A percentile compares a stretch with the other conserved stretches of the same genome.
These are phyloP conservation scores for Solenopsis fugax DNA, from an alignment of 1,140 invertebrate species.

Conservation along the genomic window DNA sequence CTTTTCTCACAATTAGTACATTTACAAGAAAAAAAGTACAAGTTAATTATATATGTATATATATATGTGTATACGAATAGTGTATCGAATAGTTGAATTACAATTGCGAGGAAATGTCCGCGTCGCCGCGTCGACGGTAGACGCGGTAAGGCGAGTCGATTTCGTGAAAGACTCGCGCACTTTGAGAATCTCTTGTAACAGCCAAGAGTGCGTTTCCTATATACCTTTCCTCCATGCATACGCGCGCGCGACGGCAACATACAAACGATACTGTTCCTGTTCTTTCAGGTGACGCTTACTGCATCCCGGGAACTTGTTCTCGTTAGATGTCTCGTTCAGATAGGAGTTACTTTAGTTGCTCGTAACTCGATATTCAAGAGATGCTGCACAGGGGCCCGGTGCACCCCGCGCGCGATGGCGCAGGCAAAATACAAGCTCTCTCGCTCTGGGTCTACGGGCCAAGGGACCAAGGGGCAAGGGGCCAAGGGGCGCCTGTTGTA, in stretches of 20 bases:
- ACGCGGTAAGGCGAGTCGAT: no score
- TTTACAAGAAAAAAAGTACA: no score
- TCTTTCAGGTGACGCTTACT: conserved; percentile 45
- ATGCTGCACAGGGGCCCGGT: conserved; percentile 60
- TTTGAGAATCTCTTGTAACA: conserved; percentile 7
- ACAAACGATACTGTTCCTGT: conserved; percentile 55
- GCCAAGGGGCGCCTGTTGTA: conserved; percentile 79
- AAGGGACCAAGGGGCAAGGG: conserved; percentile 65
- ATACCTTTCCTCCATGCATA: conserved; percentile 5
- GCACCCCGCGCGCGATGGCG: not conserved
- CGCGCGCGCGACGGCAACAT: conserved; percentile 34
- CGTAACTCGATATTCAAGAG: conserved; percentile 80
- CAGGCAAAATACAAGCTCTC: conserved; percentile 78
- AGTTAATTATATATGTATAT: no score
- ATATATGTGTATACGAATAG: no score
- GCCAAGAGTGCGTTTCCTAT: no score
- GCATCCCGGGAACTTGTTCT: conserved; percentile 67
- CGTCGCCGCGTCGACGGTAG: no score
- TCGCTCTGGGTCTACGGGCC: no score
- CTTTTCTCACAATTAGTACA: no score
- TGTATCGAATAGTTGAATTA: no score
- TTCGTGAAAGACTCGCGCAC: not conserved
- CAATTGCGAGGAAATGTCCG: no score
- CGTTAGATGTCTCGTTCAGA: conserved; percentile 82
- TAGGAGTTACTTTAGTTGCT: conserved; percentile 77